Evolutionary conservation across 2,113 vertebrate species (phyloP).

Genomic region (Peromyscus leucopus): DNA sequence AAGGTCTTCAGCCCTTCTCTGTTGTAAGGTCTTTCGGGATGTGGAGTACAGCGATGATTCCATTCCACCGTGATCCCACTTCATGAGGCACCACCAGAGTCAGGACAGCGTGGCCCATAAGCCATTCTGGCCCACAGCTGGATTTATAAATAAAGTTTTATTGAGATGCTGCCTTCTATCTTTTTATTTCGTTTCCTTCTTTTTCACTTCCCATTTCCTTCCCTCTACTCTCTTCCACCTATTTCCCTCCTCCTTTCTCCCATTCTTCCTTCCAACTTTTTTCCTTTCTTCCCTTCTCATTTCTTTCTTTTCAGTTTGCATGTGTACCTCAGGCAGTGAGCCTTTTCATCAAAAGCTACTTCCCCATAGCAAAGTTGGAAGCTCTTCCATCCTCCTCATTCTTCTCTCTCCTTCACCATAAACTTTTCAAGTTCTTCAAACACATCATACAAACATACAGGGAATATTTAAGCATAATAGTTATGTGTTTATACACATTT

Average conservation of each 20-base stretch:
- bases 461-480: neutral
- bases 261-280: neutral
- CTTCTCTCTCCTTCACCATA: neutral
- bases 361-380: neutral
- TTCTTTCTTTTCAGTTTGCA: neutral
- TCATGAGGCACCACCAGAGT: neutral
- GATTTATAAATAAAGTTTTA: constrained; percentile 61
- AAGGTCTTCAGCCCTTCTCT: neutral
- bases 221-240: too few species aligned
- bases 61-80: neutral
- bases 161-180: neutral
- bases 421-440: neutral
- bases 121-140: neutral
- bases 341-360: neutral
- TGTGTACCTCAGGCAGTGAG: too few species aligned
- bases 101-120: neutral
- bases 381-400: neutral
- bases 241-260: neutral
- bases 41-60: rapidly evolving
- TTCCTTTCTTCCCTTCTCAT: neutral
- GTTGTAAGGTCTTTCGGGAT: neutral
- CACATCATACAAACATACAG: neutral
- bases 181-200: neutral
- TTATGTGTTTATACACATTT: neutral
- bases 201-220: neutral